phyloP scores from a whole-genome alignment of 2,888 invertebrate species.

The Pheosia gnoma region DNA sequence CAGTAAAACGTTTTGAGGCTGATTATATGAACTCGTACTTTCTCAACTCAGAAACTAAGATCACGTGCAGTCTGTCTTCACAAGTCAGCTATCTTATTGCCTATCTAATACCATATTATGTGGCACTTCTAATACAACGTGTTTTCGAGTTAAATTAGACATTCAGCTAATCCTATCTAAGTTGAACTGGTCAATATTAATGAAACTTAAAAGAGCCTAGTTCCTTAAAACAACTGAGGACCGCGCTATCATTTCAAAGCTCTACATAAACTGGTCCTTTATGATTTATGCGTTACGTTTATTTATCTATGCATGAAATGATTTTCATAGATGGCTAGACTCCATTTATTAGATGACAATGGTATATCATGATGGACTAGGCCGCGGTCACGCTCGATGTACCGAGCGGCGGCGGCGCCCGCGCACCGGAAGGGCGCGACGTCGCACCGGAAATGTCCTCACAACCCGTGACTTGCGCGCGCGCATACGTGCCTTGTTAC shows the following conservation, averaged over 20 bases:
- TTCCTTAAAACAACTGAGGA: not conserved
- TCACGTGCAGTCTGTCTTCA: too few species aligned
- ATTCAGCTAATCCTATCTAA: too few species aligned
- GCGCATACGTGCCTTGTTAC: constrained; percentile 67
- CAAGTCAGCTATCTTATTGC: too few species aligned
- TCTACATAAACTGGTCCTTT: not conserved
- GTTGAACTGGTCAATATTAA: not conserved
- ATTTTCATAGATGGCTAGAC: constrained; percentile 53
- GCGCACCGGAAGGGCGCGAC: constrained; percentile 81
- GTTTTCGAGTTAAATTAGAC: too few species aligned
- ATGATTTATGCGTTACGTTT: constrained; percentile 1
- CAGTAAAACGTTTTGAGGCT: too few species aligned
- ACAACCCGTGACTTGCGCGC: constrained; percentile 70
- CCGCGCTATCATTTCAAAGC: not conserved
- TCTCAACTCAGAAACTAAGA: too few species aligned
- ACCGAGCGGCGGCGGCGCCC: constrained; percentile 59
- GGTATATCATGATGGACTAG: constrained; percentile 56
- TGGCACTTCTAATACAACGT: too few species aligned
- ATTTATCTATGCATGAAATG: constrained; percentile 38
- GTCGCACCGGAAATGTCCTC: constrained; percentile 70
- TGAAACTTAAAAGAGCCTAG: not conserved
- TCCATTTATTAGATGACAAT: constrained; percentile 73
- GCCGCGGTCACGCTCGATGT: constrained; percentile 68
- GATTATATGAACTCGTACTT: too few species aligned
- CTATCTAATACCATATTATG: too few species aligned